Percentiles rank a stretch among this genome's conserved stretches.
Evolutionary conservation across 1,140 invertebrate species (phyloP).

Genomic region (Rhizoglyphus robini): DNA sequence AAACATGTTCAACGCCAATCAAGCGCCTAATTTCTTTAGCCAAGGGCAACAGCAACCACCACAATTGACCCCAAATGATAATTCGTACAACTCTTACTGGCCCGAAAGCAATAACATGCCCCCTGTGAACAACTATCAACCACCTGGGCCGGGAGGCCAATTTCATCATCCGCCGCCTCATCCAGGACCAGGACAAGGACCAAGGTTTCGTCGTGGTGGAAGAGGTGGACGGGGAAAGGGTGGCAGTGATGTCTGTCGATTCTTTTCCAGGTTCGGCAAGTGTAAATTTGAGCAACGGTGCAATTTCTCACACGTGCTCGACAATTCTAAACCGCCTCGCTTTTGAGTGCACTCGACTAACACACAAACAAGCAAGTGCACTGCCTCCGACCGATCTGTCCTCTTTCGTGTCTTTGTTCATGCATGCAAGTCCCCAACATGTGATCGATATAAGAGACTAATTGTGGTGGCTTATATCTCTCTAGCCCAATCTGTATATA

Average conservation of each 20-base stretch:
- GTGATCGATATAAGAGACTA: too few species aligned
- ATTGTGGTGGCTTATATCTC: too few species aligned
- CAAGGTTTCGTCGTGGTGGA: background rate
- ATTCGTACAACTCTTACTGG: background rate
- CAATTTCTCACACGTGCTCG: slow-evolving; percentile 4
- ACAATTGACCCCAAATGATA: background rate
- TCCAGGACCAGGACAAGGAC: background rate
- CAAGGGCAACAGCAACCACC: background rate
- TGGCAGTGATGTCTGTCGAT: background rate
- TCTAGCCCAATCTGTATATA: too few species aligned
- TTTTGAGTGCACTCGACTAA: background rate
- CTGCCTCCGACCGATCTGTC: too few species aligned
- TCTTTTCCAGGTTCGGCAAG: background rate
- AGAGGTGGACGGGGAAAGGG: background rate
- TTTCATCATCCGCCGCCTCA: background rate
- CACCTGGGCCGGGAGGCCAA: background rate
- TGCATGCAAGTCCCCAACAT: too few species aligned
- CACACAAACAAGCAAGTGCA: too few species aligned
- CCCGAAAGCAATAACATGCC: background rate
- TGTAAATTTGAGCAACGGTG: slow-evolving; percentile 16
- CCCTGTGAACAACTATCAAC: background rate
- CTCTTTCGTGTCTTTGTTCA: too few species aligned
- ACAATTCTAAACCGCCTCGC: background rate
- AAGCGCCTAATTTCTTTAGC: background rate
- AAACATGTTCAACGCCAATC: background rate